Evolutionary conservation across 2,888 invertebrate species (phyloP).

Genomic region (Drosophila seclusa): DNA sequence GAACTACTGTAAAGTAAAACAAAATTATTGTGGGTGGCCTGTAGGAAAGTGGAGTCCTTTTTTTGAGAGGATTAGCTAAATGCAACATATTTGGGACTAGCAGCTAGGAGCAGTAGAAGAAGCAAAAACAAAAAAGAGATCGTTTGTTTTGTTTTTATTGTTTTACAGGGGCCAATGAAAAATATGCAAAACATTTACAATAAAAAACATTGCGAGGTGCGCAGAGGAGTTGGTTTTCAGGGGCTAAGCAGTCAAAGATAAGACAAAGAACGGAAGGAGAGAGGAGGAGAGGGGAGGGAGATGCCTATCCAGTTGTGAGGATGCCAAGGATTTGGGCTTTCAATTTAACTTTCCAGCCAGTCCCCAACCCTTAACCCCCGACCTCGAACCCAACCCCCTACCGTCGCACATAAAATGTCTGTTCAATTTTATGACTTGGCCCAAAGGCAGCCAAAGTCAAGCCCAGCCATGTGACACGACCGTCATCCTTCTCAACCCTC

Average conservation of each 20-base stretch:
- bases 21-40: not conserved
- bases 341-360: constrained; percentile 53
- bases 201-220: constrained; percentile 50
- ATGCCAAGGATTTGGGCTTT: constrained; percentile 57
- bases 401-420: constrained; percentile 59
- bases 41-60: not conserved
- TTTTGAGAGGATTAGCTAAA: not conserved
- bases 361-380: constrained; percentile 4
- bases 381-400: not conserved
- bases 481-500: constrained; percentile 53
- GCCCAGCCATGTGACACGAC: constrained; percentile 65
- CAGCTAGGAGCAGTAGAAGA: not conserved
- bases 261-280: constrained; percentile 33
- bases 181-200: constrained; percentile 77
- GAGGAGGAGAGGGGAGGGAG: not conserved
- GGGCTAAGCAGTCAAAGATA: constrained; percentile 33
- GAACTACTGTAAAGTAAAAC: not conserved
- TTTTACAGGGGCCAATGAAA: constrained; percentile 60
- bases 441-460: constrained; percentile 50
- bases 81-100: constrained; percentile 1
- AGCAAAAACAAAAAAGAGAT: not conserved
- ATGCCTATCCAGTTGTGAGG: constrained; percentile 28
- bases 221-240: not conserved
- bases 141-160: constrained; percentile 36
- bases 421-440: constrained; percentile 79